phyloP scores from a whole-genome alignment of 2,797 vertebrate species.

The Arctocebus calabarensis region DNA sequence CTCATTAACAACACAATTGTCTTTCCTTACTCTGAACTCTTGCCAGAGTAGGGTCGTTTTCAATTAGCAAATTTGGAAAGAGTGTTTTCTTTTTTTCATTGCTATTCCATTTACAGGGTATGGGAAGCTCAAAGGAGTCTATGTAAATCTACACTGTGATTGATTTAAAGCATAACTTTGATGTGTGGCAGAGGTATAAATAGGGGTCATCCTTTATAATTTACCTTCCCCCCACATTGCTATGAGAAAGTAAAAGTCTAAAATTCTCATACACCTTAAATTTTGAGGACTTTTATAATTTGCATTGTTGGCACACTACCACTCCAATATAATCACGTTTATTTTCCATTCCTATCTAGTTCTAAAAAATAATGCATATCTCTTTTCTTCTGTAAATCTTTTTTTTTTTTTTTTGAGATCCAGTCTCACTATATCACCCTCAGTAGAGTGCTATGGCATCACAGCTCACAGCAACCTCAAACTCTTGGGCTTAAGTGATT shows the following conservation, averaged over 20 bases:
- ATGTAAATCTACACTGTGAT: neutral
- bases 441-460: too few species aligned
- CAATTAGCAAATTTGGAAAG: conserved; percentile 57
- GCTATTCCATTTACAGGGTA: conserved; percentile 4
- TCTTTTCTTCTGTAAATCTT: conserved; percentile 28
- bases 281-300: conserved; percentile 27
- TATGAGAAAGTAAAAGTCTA: conserved; percentile 47
- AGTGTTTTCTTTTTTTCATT: neutral
- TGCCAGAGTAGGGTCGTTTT: conserved; percentile 56
- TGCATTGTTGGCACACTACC: neutral
- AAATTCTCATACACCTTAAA: neutral
- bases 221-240: neutral
- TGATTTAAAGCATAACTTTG: neutral
- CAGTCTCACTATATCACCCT: too few species aligned
- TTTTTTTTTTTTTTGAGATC: too few species aligned
- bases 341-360: neutral
- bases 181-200: neutral
- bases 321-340: conserved; percentile 15
- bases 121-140: conserved; percentile 23
- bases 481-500: too few species aligned
- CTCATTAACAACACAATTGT: conserved; percentile 56
- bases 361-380: neutral
- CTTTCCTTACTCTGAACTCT: conserved; percentile 51
- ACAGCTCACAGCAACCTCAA: too few species aligned
- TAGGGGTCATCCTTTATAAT: neutral